Percentiles rank a stretch among this genome's conserved stretches.
These are phyloP conservation scores for Peromyscus aztecus DNA, from an alignment of 2,797 vertebrate species.

Conservation along the genomic window DNA sequence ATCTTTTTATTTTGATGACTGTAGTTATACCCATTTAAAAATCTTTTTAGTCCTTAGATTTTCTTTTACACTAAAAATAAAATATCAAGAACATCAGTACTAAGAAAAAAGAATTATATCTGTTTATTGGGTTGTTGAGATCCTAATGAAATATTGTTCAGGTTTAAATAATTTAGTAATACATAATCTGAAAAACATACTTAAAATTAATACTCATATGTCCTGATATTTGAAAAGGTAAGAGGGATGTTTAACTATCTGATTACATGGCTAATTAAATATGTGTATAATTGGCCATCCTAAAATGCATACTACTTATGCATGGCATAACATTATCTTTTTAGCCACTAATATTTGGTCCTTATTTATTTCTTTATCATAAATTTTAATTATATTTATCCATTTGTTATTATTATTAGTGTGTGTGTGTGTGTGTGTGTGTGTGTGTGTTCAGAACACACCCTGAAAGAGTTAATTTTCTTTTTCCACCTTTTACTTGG, in stretches of 20 bases:
- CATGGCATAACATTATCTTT: neutral
- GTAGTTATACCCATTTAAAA: neutral
- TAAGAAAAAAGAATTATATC: conserved; percentile 49
- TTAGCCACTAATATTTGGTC: conserved; percentile 28
- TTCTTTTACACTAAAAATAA: conserved; percentile 28
- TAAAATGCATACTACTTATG: conserved; percentile 23
- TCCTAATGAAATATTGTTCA: conserved; percentile 24
- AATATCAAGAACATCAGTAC: conserved; percentile 24
- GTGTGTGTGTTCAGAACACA: neutral
- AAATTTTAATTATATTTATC: neutral
- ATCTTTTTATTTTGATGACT: conserved; percentile 19
- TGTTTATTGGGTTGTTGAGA: conserved; percentile 9
- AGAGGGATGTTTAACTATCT: conserved; percentile 46
- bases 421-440: neutral
- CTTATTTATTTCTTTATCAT: neutral
- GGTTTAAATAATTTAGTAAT: conserved; percentile 45
- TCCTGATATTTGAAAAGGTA: conserved; percentile 45
- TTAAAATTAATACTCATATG: neutral
- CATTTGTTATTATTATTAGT: neutral
- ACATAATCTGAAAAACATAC: conserved; percentile 59
- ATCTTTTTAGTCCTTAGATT: neutral
- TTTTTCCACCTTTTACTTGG: neutral
- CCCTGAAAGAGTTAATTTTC: neutral
- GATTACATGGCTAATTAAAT: conserved; percentile 58
- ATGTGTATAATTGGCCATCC: conserved; percentile 19